Base-by-base conservation (phyloP, 2,888 invertebrate species). In the Chironomus riparius region DNA sequence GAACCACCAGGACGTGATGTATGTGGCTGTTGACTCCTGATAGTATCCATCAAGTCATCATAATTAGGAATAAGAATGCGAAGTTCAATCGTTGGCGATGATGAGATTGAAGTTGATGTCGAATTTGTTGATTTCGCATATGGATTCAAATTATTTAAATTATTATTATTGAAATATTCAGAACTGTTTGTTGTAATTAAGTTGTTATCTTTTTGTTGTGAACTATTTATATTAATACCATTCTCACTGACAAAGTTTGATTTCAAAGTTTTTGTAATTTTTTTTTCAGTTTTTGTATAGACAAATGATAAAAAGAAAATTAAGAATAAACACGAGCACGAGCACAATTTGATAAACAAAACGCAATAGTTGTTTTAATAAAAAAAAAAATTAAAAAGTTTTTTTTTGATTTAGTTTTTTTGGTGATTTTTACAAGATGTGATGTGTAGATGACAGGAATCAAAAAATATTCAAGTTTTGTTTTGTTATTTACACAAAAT, bases 341-440 rank as follows among this genome's bases (percentile, higher is more conserved):
- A 74, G 74, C 65, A 74, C 68, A 48, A 38, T 38, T 22, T 28
- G 56, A 56, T 56, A 56, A 56, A 56, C 56, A 56, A 56, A 38
- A 56, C 56, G 56, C 56, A 56, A 56, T 18, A 18, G n/a, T 56
- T 56, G n/a, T 18, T 38, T 15, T 28, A 15, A 47, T 15, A 70
- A 50, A 56, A 56, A 1, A 56, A 56, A 1, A 56, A 15, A 28
- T 48, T 28, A 18, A 21, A 47, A 15, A 47, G 7, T 70, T 10
- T 70, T 48, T 21, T 70, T 70, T 18, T 47, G 21, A 47, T 15
- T 70, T 21, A 28, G 1, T 38, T 68, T 68, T 68, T 21, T 15
- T 72, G 72, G 70, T 74, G 65, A 61, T 74, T 68, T 68, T 28
- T 74, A 74, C 74, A 74, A 48, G 50, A 47, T 74, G 61, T 65